These are phyloP conservation scores for Helogale parvula DNA, from an alignment of 2,113 vertebrate genomes.

Conservation along the genomic window DNA sequence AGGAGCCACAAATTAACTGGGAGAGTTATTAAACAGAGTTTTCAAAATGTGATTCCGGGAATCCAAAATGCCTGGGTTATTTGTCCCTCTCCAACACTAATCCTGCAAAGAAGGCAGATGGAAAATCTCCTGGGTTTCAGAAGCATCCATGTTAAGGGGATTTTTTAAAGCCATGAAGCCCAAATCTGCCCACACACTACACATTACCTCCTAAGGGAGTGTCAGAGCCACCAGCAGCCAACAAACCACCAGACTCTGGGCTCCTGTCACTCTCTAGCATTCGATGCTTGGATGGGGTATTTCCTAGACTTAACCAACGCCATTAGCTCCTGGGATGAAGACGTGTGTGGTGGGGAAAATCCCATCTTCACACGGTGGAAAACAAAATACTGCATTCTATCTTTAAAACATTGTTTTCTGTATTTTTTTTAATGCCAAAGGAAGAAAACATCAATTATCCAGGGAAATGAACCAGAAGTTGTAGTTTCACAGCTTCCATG, in stretches of 20 bases:
- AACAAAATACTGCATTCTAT: slow-evolving; percentile 64
- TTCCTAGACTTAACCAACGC: slow-evolving; percentile 60
- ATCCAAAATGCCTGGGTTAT: background rate
- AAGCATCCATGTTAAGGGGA: slow-evolving; percentile 31
- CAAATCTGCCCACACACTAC: slow-evolving; percentile 28
- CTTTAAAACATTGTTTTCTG: slow-evolving; percentile 68
- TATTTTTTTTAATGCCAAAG: slow-evolving; percentile 54
- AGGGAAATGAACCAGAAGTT: slow-evolving; percentile 61
- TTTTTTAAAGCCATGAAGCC: slow-evolving; percentile 61
- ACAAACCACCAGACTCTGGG: background rate
- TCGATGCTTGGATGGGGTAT: slow-evolving; percentile 50
- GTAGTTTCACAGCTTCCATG: slow-evolving; percentile 48
- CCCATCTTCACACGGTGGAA: slow-evolving; percentile 35
- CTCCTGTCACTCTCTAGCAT: slow-evolving; percentile 40
- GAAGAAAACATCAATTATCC: slow-evolving; percentile 66
- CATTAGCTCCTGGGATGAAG: slow-evolving; percentile 16
- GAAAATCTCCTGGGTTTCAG: slow-evolving; percentile 26
- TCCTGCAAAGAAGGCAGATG: slow-evolving; percentile 38
- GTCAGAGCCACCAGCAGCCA: slow-evolving; percentile 39
- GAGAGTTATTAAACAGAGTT: slow-evolving; percentile 25
- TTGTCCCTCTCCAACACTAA: background rate
- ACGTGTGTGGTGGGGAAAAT: background rate
- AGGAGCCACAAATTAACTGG: background rate
- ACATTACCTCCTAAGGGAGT: slow-evolving; percentile 50
- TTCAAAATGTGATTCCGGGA: background rate